Evolutionary conservation across 2,888 invertebrate species (phyloP).

Genomic region (Agrochola lychnidis): DNA sequence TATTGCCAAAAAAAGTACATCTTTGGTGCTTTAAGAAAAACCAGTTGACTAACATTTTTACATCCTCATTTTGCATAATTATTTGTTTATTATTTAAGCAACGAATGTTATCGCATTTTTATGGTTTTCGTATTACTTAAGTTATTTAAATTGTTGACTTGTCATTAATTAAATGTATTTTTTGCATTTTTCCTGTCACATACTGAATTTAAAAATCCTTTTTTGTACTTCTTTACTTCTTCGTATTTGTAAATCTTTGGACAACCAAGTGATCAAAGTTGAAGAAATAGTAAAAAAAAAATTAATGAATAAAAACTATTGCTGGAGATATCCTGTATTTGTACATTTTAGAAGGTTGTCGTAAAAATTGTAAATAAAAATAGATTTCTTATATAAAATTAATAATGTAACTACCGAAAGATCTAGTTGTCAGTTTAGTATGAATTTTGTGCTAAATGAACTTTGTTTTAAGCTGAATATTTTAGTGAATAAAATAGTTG

Average conservation of each 20-base stretch:
- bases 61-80: constrained; percentile 15
- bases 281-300: constrained; percentile 26
- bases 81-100: constrained; percentile 33
- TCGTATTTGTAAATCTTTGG: constrained; percentile 20
- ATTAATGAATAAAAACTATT: constrained; percentile 35
- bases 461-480: constrained; percentile 40
- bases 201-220: neutral
- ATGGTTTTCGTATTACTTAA: constrained; percentile 35
- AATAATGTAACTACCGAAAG: constrained; percentile 59
- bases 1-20: constrained; percentile 34
- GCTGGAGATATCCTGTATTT: constrained; percentile 53
- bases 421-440: constrained; percentile 63
- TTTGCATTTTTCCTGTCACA: constrained; percentile 20
- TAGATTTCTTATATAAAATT: constrained; percentile 74
- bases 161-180: constrained; percentile 37
- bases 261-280: constrained; percentile 48
- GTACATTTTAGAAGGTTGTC: constrained; percentile 69
- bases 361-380: constrained; percentile 72
- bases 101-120: constrained; percentile 42
- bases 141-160: constrained; percentile 52
- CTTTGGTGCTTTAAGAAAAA: constrained; percentile 38
- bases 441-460: constrained; percentile 58
- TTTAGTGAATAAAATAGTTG: constrained; percentile 24
- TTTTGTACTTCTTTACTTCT: neutral
- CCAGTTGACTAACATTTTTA: constrained; percentile 23